phyloP scores from a whole-genome alignment of 2,797 vertebrate species.

The Poecilia picta region DNA sequence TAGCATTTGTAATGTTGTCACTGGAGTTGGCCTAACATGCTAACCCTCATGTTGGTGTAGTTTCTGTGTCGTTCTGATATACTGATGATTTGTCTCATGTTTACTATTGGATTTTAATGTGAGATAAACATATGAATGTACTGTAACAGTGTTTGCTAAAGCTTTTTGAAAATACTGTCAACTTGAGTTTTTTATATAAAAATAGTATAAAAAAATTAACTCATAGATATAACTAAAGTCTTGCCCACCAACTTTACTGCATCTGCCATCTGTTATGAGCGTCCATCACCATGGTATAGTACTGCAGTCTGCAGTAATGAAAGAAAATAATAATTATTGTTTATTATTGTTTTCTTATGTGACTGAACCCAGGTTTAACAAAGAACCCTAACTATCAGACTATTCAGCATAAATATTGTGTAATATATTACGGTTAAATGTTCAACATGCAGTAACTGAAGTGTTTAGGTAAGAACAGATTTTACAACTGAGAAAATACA shows the following conservation, averaged over 20 bases:
- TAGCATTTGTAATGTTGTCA: not conserved
- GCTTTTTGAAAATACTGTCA: not conserved
- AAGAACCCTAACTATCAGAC: not conserved
- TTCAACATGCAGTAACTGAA: constrained; percentile 6
- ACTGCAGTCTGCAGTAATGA: constrained; percentile 2
- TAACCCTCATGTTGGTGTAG: not conserved
- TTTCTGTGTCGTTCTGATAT: not conserved
- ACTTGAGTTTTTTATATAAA: constrained; percentile 20
- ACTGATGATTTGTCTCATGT: not conserved
- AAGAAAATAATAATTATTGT: not conserved
- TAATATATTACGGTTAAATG: constrained; percentile 4
- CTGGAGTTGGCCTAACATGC: not conserved
- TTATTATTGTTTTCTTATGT: constrained; percentile 3
- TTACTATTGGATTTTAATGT: not conserved
- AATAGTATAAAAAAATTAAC: not conserved
- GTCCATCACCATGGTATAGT: constrained; percentile 12
- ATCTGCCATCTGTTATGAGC: not conserved
- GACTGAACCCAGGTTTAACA: not conserved
- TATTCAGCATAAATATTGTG: constrained; percentile 26
- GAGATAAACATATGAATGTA: not conserved
- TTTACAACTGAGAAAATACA: constrained; percentile 12
- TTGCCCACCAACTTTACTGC: not conserved
- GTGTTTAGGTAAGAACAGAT: not conserved
- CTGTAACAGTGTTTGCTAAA: not conserved
- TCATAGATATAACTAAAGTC: constrained; percentile 3